These are phyloP conservation scores for Cisticola juncidis DNA, from an alignment of 2,113 vertebrate species.

Conservation along the genomic window DNA sequence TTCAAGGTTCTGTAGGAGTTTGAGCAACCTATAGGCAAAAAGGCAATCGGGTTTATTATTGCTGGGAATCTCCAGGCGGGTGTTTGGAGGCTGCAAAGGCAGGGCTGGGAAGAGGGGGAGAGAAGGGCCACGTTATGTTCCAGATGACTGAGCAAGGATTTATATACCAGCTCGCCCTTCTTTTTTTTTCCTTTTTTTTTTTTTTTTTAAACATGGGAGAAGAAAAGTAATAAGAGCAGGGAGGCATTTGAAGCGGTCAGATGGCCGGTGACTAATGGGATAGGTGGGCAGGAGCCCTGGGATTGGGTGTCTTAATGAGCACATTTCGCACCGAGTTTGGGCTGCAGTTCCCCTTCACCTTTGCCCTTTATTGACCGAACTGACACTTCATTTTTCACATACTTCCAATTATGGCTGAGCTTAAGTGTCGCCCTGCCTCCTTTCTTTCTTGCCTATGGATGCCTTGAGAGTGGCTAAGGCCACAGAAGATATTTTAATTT, in stretches of 20 bases:
- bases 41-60: conserved; percentile 86
- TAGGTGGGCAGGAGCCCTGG: conserved; percentile 79
- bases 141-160: conserved; percentile 82
- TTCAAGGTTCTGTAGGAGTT: conserved; percentile 59
- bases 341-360: conserved; percentile 89
- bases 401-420: conserved; percentile 90
- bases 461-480: conserved; percentile 71
- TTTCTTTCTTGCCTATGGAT: conserved; percentile 80
- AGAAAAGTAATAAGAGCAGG: conserved; percentile 80
- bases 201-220: conserved; percentile 65
- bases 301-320: conserved; percentile 96
- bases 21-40: conserved; percentile 82
- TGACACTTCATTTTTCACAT: conserved; percentile 99
- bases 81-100: conserved; percentile 80
- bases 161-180: conserved; percentile 74
- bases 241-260: conserved; percentile 76
- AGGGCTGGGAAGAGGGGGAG: conserved; percentile 61
- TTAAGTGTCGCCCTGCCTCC: conserved; percentile 79
- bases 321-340: conserved; percentile 86
- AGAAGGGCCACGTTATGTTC: conserved; percentile 77
- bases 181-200: neutral
- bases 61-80: conserved; percentile 80
- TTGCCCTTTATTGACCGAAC: conserved; percentile 96
- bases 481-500: conserved; percentile 82
- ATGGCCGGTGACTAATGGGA: conserved; percentile 89